Percentiles rank a stretch among this genome's conserved stretches.
phyloP scores from a whole-genome alignment of 2,797 vertebrate species.

The Heliangelus exortis region DNA sequence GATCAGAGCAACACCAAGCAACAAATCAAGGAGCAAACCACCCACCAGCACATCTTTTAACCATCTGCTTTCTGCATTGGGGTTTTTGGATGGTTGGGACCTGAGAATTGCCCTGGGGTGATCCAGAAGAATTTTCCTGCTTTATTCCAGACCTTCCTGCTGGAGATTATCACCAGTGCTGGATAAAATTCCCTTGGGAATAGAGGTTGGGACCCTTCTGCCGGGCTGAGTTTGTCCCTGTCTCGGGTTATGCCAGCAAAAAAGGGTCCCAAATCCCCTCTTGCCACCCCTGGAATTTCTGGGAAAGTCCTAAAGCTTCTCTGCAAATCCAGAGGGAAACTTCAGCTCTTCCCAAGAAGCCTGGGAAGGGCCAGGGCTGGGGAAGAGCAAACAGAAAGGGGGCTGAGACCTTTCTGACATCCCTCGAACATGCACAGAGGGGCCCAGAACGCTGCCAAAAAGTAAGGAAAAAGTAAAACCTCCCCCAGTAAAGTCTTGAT shows the following conservation, averaged over 20 bases:
- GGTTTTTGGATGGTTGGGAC: not conserved
- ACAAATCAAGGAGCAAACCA: not conserved
- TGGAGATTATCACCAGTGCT: not conserved
- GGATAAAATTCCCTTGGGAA: not conserved
- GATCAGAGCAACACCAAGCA: not conserved
- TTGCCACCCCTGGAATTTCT: not conserved
- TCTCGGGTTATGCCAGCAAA: not conserved
- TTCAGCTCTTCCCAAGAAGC: not conserved
- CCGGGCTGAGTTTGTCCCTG: not conserved
- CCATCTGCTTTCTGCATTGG: not conserved
- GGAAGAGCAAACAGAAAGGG: not conserved
- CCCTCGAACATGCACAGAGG: not conserved
- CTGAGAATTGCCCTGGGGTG: fast-evolving
- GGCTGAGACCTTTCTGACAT: fast-evolving
- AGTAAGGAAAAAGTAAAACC: not conserved
- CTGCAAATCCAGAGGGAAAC: not conserved
- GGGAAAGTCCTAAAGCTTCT: not conserved
- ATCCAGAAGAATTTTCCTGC: not conserved
- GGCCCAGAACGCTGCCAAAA: not conserved
- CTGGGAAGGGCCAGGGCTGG: not conserved
- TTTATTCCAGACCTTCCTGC: not conserved
- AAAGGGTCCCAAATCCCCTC: not conserved
- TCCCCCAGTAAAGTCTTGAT: not conserved
- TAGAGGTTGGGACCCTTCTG: not conserved
- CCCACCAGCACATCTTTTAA: not conserved